These are phyloP conservation scores for Euleptes europaea DNA, from an alignment of 2,113 vertebrate species.

Conservation along the genomic window DNA sequence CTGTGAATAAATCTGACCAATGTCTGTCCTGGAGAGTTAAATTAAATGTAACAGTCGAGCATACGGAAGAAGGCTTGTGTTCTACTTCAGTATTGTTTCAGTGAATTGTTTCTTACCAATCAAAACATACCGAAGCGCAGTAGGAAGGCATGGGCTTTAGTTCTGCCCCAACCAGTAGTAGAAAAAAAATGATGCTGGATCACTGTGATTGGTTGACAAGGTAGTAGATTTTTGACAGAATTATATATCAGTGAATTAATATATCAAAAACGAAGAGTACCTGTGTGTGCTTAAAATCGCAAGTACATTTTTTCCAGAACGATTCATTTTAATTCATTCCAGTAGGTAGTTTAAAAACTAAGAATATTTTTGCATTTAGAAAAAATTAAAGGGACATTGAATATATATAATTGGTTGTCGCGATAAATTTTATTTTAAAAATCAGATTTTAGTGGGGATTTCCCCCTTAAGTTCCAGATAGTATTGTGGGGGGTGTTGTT, in stretches of 20 bases:
- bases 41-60: constrained; percentile 65
- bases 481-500: background rate
- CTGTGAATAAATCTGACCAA: constrained; percentile 53
- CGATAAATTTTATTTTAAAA: constrained; percentile 36
- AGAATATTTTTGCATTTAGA: constrained; percentile 62
- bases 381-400: constrained; percentile 56
- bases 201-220: constrained; percentile 63
- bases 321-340: constrained; percentile 64
- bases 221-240: constrained; percentile 70
- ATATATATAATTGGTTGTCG: constrained; percentile 45
- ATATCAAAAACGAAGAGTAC: constrained; percentile 68
- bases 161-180: constrained; percentile 64
- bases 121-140: constrained; percentile 71
- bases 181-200: constrained; percentile 65
- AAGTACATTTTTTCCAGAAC: constrained; percentile 63
- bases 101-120: constrained; percentile 72
- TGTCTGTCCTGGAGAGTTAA: constrained; percentile 67
- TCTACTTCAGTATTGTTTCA: constrained; percentile 80
- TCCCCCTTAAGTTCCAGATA: constrained; percentile 18
- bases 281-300: constrained; percentile 38
- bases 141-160: constrained; percentile 70
- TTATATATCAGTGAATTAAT: constrained; percentile 74
- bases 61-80: constrained; percentile 57
- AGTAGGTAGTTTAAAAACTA: constrained; percentile 62
- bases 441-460: constrained; percentile 25